These are phyloP conservation scores for Camponotus vicinus DNA, from an alignment of 1,140 invertebrate species.

Conservation along the genomic window DNA sequence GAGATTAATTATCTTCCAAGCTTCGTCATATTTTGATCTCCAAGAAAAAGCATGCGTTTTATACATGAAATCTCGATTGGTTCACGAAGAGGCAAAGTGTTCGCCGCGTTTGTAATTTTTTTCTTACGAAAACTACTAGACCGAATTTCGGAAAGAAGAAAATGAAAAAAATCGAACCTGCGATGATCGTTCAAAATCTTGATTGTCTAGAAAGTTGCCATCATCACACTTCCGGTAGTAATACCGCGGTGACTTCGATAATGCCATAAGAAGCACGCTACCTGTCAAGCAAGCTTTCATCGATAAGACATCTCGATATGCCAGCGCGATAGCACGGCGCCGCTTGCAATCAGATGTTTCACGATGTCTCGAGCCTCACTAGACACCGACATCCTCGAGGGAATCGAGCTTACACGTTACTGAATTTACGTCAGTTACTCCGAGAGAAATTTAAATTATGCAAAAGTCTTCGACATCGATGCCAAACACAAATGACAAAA, in stretches of 20 bases:
- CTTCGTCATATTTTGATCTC: conserved; percentile 24
- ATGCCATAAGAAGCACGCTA: conserved; percentile 69
- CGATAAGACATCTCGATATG: conserved; percentile 71
- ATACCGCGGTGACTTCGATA: conserved; percentile 61
- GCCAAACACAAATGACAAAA: not conserved
- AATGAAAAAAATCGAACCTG: conserved; percentile 19
- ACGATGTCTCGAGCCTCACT: conserved; percentile 17
- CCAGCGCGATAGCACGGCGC: conserved; percentile 58
- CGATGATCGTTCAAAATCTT: conserved; percentile 67
- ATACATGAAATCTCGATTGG: conserved; percentile 24
- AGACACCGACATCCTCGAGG: conserved; percentile 19
- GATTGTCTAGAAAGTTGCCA: conserved; percentile 68
- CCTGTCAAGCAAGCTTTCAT: conserved; percentile 59
- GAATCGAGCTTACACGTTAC: not conserved
- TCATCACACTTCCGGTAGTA: conserved; percentile 58
- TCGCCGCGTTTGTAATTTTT: conserved; percentile 64
- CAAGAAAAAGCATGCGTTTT: not conserved
- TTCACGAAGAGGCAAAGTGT: not conserved
- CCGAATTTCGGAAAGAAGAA: not conserved
- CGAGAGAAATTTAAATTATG: not conserved
- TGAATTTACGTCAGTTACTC: not conserved
- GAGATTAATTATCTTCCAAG: not conserved
- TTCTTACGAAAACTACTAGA: conserved; percentile 43
- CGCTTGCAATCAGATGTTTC: conserved; percentile 68
- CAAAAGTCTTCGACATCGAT: not conserved